Evolutionary conservation across 1,140 invertebrate species (phyloP).

Genomic region (Saccostrea glomerata): DNA sequence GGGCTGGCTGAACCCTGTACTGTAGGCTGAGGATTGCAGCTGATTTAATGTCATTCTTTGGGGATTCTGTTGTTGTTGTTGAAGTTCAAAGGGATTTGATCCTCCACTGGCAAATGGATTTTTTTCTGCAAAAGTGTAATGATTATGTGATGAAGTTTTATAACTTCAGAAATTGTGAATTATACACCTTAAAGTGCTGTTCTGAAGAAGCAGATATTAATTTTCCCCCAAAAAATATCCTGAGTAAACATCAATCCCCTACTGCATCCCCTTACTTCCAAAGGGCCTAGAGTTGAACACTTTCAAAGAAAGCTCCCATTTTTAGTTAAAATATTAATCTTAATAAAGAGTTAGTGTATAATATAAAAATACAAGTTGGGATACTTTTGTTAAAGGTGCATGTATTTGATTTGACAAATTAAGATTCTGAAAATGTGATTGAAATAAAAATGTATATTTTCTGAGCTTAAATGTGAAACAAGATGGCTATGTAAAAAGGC

Average conservation of each 20-base stretch:
- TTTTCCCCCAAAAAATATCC: too few relatives aligned
- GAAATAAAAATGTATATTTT: too few relatives aligned
- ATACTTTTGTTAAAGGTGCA: too few relatives aligned
- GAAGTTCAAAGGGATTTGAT: slow-evolving; percentile 67
- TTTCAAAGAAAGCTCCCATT: background rate
- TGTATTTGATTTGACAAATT: too few relatives aligned
- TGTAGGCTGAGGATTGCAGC: slow-evolving; percentile 56
- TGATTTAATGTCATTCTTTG: slow-evolving; percentile 66
- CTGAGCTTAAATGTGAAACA: too few relatives aligned
- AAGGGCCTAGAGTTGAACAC: background rate
- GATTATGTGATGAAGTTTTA: background rate
- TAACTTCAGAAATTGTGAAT: background rate
- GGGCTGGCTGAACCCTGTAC: slow-evolving; percentile 65
- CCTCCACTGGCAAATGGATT: slow-evolving; percentile 65
- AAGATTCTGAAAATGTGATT: too few relatives aligned
- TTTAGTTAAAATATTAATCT: too few relatives aligned
- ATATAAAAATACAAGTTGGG: too few relatives aligned
- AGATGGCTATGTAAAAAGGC: too few relatives aligned
- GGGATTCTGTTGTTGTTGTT: slow-evolving; percentile 49
- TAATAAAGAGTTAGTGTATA: too few relatives aligned
- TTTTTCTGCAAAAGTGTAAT: slow-evolving; percentile 54
- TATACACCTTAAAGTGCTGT: background rate
- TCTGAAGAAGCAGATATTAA: too few relatives aligned
- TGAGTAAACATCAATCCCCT: slow-evolving; percentile 20
- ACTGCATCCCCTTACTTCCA: background rate